Conservation (phyloP, 2,888 invertebrate genomes). For the Plusia festucae region DNA sequence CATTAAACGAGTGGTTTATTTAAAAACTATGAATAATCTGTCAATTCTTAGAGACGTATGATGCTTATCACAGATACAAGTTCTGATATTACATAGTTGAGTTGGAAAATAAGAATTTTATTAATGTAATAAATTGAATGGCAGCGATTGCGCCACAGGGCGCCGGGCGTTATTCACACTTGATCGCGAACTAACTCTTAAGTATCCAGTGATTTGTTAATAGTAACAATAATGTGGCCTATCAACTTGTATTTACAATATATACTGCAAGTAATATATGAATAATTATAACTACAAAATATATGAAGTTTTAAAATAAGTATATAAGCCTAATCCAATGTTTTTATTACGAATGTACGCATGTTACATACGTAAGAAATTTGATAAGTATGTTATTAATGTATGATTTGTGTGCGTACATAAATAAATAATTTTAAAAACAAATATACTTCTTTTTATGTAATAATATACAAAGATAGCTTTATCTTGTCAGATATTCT, state of each 20-base stretch:
- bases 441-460: too few species aligned
- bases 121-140: conserved; percentile 30
- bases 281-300: too few species aligned
- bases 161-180: conserved; percentile 37
- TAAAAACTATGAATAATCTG: conserved; percentile 26
- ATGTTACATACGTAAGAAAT: too few species aligned
- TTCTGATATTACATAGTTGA: conserved; percentile 16
- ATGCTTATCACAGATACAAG: conserved; percentile 36
- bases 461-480: too few species aligned
- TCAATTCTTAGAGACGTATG: conserved; percentile 27
- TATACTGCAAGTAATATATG: background rate
- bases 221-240: conserved; percentile 21
- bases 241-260: conserved; percentile 20
- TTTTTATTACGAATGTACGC: background rate
- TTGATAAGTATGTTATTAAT: too few species aligned
- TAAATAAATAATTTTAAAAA: too few species aligned
- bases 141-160: conserved; percentile 32
- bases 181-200: conserved; percentile 23
- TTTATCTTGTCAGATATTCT: too few species aligned
- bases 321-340: too few species aligned
- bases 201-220: conserved; percentile 30
- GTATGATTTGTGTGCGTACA: too few species aligned
- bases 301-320: background rate
- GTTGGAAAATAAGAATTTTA: conserved; percentile 24
- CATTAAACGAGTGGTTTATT: conserved; percentile 19